Evolutionary conservation across 2,888 invertebrate species (phyloP), one percentile per base, ranked within the genome.

Genomic region (Brenthis daphne): DNA sequence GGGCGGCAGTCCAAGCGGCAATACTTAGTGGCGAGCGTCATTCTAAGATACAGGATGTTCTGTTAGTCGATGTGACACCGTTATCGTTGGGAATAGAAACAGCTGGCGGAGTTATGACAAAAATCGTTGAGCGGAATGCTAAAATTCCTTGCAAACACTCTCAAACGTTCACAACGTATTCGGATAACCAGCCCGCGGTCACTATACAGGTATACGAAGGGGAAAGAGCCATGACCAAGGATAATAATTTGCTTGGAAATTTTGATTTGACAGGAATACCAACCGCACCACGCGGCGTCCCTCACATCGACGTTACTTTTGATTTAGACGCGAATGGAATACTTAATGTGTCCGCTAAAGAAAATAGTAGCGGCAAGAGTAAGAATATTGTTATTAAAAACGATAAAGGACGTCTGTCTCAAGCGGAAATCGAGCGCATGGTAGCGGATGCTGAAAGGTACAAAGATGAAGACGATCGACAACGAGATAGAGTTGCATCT

Each of bases 381-480:
- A 96, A 95, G 82, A 95, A 95, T 77, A 97, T 97, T 70, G 95
- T 95, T 12, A 97, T 97, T 70, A 96, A 96, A 77, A 97, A 97
- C 82, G 96, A 97, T 85, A 96, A 96, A 82, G 96, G 97, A 0
- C 93, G 97, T 6, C 88, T 97, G 50, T 96, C 96, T 16, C 96
- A 97, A 83, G 95, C 95, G 20, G 97, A 98, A 71, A 97, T 98
- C 69, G 97, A 98, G 77, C 93, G 95, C 69, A 97, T 97, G 97
- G 87, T 97, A 56, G 85, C 94, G 57, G 96, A 96, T 60, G 96
- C 96, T 1, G 96, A 96, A 73, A 94, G 90, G 73, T 96, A 95
- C 82, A 94, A 94, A 66, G 94, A 94, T 33, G 96, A 96, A 76
- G 96, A 96, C 80, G 94, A 95, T 50, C 92, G 89, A 72, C 95